Base-by-base conservation (phyloP, 1,140 invertebrate genomes). In the Drosophila setifemur region DNA sequence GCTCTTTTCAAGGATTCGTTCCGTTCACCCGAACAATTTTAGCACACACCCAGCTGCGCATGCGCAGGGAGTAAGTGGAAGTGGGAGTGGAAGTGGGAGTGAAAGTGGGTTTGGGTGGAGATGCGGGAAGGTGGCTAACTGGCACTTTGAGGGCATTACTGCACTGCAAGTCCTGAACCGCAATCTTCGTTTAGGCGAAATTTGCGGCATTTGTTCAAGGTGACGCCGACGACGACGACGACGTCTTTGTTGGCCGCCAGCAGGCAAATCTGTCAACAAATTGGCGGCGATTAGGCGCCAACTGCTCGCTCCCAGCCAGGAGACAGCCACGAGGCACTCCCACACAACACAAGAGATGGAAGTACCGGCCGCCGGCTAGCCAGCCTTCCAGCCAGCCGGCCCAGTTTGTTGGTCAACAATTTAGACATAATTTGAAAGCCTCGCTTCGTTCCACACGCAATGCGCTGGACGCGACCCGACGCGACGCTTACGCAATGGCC, bases 261-360 rank as follows among this genome's bases (percentile, higher is more conserved):
- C 72, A 72, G 52, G 60, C 67, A 69, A 78, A 78, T 60, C 74
- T 78, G 73, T 83, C 78, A 74, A 71, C 78, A 83, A 78, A 85
- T 78, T 83, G 79, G 35, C 70, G 64, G 70, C 79, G 77, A 82
- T 81, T 81, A 82, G 67, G 48, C 47, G 44, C 14, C 53, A 35
- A 18, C 21, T 42, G 49, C 43, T 26, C 49, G 23, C 37, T 43
- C 49, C 49, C 37, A 50, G 19, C 11, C 48, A n/a, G 11, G 16
- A 14, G 21, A 40, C 9, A 33, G 29, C 29, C 29, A 11, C 35
- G 40, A 35, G 48, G 28, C 37, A 12, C 55, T 28, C 25, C 50
- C 48, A 37, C 33, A 16, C 2, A n/a, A n/a, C n/a, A n/a, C 14
- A 37, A 12, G 29, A 31, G 29, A 31, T 31, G 29, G 29, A 11